These are phyloP conservation scores for Samia ricini DNA, from an alignment of 1,140 invertebrate genomes.

Conservation along the genomic window DNA sequence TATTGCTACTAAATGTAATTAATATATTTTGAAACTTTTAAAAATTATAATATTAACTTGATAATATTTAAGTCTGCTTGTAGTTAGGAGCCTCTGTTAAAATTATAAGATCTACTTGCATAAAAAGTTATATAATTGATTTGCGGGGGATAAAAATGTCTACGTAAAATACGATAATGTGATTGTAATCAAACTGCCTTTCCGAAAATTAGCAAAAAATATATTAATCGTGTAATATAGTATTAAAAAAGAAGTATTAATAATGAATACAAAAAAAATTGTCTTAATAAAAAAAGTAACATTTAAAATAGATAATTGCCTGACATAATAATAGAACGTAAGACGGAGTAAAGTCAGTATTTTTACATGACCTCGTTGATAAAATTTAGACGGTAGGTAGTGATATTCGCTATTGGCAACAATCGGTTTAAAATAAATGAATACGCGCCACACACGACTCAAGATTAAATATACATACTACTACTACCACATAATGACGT, in stretches of 20 bases:
- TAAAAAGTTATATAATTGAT: too few species aligned
- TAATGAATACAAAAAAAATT: too few species aligned
- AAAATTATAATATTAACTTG: too few species aligned
- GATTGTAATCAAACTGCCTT: too few species aligned
- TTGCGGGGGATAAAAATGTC: too few species aligned
- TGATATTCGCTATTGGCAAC: neutral
- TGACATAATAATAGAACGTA: neutral
- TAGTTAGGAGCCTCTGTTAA: too few species aligned
- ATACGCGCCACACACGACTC: neutral
- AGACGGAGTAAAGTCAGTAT: neutral
- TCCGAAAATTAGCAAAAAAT: too few species aligned
- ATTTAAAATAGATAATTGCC: neutral
- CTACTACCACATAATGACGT: neutral
- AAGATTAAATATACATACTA: neutral
- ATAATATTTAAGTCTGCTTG: too few species aligned
- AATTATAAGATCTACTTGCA: too few species aligned
- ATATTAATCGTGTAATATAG: too few species aligned
- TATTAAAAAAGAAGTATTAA: too few species aligned
- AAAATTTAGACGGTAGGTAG: neutral
- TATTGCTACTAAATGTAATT: neutral
- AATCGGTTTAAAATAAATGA: neutral
- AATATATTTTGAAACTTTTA: neutral
- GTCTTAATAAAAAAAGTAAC: neutral
- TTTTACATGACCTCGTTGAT: neutral
- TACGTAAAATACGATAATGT: too few species aligned